A percentile compares a stretch with the other conserved stretches of the same genome.
Evolutionary conservation across 2,888 invertebrate species (phyloP).

Genomic region (Netelia fuscicornis): DNA sequence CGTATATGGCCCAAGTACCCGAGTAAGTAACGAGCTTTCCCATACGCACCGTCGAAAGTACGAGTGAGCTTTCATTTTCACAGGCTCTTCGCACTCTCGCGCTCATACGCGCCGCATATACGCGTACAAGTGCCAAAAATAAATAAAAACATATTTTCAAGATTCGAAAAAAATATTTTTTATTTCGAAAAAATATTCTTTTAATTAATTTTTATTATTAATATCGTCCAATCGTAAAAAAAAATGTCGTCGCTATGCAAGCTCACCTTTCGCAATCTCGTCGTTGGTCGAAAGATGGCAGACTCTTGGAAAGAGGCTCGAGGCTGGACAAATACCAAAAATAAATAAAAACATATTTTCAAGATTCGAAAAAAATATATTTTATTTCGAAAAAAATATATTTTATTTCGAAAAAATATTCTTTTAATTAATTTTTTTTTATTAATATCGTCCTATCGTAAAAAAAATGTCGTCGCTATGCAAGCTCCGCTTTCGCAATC

Average conservation of each 20-base stretch:
- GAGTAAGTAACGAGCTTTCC: constrained; percentile 12
- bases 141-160: neutral
- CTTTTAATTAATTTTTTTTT: neutral
- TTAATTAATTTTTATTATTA: neutral
- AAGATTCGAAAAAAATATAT: neutral
- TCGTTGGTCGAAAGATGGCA: constrained; percentile 15
- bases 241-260: neutral
- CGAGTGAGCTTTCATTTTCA: constrained; percentile 3
- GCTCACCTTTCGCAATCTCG: neutral
- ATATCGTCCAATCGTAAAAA: neutral
- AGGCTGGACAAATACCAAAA: neutral
- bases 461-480: neutral
- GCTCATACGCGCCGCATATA: neutral
- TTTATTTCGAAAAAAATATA: neutral
- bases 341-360: neutral
- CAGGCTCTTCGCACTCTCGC: neutral
- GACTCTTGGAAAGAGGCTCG: neutral
- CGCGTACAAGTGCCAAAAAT: neutral
- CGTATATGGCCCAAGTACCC: neutral
- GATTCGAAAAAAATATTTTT: neutral
- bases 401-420: neutral
- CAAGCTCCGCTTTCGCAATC: neutral
- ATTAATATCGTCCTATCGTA: neutral
- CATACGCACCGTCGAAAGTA: constrained; percentile 21
- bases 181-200: neutral